Base-by-base conservation (phyloP, 2,113 vertebrate species). In the Marmota flaviventris region DNA sequence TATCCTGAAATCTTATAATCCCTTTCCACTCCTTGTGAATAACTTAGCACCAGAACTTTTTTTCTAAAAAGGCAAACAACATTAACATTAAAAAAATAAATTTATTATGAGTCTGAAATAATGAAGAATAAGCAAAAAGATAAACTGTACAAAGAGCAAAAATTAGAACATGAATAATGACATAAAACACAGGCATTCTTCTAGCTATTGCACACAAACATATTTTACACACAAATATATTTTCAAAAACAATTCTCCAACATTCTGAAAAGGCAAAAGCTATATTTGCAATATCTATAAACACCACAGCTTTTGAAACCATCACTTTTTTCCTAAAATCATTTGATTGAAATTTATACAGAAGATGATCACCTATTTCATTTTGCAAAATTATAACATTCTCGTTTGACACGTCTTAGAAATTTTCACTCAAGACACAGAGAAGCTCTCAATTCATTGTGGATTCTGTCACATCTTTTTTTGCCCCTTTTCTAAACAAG, bases 21-120 rank as follows among this genome's bases (percentile, higher is more conserved):
- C 34, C n/a, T 79, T 84, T 72, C 70, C 14, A 89, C 4, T 72
- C 22, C 63, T 70, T 32, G 70, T 12, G 22, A n/a, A 4, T 27
- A 87, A 7, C 27, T 34, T 82, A 77, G 11, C 13, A 93, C 45
- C 69, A 73, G 22, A 92, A 90, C 20, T 95, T 14, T 11, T 82
- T n/a, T 81, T 48, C 48, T 70, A 65, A n/a, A 75, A 61, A 76
- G 45, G 53, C 51, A 89, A 13, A 94, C 65, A 92, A 94, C 89
- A 67, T 93, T 81, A 97, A 85, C 58, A 81, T 97, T 97, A 95
- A 87, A 96, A 97, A 98, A 98, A 98, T 98, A 97, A 97, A 97
- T 97, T 97, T 98, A 98, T 97, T 98, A 96, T 65, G 53, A 94
- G 18, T 92, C 56, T 89, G 77, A 94, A 95, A 96, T 95, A 83